Percentiles rank a stretch among this genome's conserved stretches.
Evolutionary conservation across 2,888 invertebrate genomes (phyloP).

Genomic region (Ctena decussata): DNA sequence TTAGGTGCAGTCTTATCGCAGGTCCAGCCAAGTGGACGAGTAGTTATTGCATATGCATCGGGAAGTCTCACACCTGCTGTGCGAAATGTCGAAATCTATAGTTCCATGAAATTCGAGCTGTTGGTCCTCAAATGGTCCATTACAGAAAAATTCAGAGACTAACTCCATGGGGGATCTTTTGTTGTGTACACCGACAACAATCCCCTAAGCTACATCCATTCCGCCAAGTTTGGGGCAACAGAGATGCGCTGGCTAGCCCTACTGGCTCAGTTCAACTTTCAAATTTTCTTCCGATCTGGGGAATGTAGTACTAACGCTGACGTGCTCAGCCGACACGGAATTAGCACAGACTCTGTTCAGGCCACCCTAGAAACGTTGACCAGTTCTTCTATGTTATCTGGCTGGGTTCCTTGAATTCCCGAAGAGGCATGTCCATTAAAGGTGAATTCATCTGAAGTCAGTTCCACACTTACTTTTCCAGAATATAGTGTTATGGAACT

Average conservation of each 20-base stretch:
- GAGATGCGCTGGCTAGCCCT: not conserved
- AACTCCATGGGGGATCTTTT: not conserved
- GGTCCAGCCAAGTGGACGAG: not conserved
- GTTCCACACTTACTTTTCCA: not conserved
- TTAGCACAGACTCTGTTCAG: not conserved
- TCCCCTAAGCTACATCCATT: not conserved
- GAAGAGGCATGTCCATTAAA: not conserved
- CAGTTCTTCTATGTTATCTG: not conserved
- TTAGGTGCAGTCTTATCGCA: not conserved
- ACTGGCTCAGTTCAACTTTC: not conserved
- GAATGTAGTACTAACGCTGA: constrained; percentile 45
- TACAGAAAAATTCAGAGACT: not conserved
- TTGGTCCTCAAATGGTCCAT: not conserved
- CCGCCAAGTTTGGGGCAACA: not conserved
- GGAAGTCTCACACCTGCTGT: not conserved
- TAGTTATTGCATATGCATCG: not conserved
- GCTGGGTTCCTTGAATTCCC: not conserved
- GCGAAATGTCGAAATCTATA: not conserved
- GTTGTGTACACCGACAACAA: not conserved
- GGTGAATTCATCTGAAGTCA: not conserved
- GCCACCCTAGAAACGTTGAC: not conserved
- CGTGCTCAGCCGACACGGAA: constrained; percentile 34
- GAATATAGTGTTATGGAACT: not conserved
- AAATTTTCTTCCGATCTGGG: constrained; percentile 35
- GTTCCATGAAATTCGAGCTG: not conserved